Conservation (phyloP, 2,797 vertebrate genomes). For the Leucoraja ocellata region DNA sequence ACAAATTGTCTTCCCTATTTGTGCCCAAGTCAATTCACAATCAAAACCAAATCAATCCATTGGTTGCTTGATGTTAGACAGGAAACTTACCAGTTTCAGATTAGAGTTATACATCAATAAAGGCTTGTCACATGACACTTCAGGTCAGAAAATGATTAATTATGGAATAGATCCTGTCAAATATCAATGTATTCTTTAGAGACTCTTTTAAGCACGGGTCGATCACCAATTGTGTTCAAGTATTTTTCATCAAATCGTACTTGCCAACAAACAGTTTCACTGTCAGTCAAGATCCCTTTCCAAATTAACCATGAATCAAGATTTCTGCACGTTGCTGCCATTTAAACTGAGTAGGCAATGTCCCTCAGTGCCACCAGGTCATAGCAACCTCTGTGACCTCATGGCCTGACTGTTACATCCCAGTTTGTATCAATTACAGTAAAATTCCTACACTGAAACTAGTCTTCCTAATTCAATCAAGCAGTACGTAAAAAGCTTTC, state of each 20-base stretch:
- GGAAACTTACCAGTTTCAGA: slow-evolving; percentile 14
- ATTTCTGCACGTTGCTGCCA: background rate
- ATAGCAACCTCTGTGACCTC: slow-evolving; percentile 34
- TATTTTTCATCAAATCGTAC: background rate
- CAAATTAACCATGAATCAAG: background rate
- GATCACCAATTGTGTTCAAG: background rate
- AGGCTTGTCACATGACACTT: background rate
- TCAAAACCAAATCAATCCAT: background rate
- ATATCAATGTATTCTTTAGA: background rate
- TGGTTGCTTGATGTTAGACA: background rate
- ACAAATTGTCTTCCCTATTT: background rate
- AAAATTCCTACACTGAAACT: slow-evolving; percentile 1
- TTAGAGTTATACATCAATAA: slow-evolving; percentile 19
- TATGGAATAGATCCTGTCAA: background rate
- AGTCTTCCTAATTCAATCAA: background rate
- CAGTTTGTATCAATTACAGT: background rate
- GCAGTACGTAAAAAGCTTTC: background rate
- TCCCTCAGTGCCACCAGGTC: background rate
- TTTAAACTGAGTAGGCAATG: background rate
- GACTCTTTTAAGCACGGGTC: background rate
- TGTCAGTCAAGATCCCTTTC: slow-evolving; percentile 31
- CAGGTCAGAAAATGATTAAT: background rate
- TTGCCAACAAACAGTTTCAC: background rate
- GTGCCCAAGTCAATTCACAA: background rate
- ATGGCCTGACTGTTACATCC: background rate